Evolutionary conservation across 2,113 vertebrate genomes (phyloP), one percentile per base, ranked within the genome.

Genomic region (Gopherus evgoodei): DNA sequence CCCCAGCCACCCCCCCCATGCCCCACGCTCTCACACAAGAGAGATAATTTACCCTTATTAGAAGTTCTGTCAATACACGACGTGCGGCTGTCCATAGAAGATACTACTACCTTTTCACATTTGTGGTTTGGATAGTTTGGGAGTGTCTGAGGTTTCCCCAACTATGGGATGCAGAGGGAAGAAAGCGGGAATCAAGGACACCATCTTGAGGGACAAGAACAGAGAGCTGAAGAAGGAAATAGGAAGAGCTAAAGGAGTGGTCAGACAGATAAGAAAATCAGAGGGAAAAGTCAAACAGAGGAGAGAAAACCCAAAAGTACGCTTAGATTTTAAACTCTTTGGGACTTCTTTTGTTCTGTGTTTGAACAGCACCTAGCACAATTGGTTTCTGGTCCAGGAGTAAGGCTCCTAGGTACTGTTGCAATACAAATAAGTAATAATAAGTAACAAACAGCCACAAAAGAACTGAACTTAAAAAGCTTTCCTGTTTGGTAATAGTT

Each of bases 91-190:
- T 76, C 9, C 3, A 17, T 5, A 6, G 57, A 42, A 54, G 87
- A 59, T 2, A 59, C 1, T 85, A 35, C 47, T 1, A 3, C 16
- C 31, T 3, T 3, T 59, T 19, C 31, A 44, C 6, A 42, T 88
- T 84, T 84, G 86, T 86, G 86, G 35, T 88, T 86, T 17, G 2
- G 56, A 21, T 65, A 78, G 1, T 86, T 83, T 86, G 24, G 13
- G 44, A 88, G 3, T 3, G 2, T 53, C 59, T 0, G 1, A 0
- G 0, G 2, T 69, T 69, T 69, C 35, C 35, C 31, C 35, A n/a
- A 35, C 7, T 65, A 1, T 6, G 17, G 91, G 9, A 76, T 83
- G 2, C 82, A 88, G 87, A 86, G 5, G 21, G 8, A 85, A 44
- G 21, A 92, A 93, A 86, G 11, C 16, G 2, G 24, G 44, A 84